phyloP scores from a whole-genome alignment of 1,140 invertebrate species.

The Drosophila cardini region DNA sequence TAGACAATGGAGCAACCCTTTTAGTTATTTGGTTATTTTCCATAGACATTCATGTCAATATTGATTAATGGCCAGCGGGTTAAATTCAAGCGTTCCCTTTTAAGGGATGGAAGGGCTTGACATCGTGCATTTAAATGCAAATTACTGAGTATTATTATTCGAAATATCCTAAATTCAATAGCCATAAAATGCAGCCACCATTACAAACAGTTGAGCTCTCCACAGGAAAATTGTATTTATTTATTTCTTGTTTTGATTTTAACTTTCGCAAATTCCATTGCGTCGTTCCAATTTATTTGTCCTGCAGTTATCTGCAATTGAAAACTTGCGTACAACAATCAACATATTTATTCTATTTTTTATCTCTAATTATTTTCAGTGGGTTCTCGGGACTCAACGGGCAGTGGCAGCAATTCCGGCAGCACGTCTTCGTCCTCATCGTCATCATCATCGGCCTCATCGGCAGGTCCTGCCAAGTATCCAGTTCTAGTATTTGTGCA shows the following conservation, averaged over 20 bases:
- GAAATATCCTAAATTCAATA: conserved; percentile 6
- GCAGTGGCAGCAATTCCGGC: conserved; percentile 24
- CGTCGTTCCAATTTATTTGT: conserved; percentile 47
- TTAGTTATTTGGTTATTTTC: neutral
- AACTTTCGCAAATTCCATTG: conserved; percentile 14
- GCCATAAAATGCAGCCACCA: conserved; percentile 43
- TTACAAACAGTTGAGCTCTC: conserved; percentile 31
- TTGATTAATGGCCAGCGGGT: conserved; percentile 37
- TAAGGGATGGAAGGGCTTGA: conserved; percentile 4
- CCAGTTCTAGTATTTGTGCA: conserved; percentile 98
- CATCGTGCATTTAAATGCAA: conserved; percentile 37
- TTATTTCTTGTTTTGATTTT: conserved; percentile 1
- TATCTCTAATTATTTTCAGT: conserved; percentile 86
- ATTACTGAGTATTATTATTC: conserved; percentile 8
- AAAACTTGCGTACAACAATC: conserved; percentile 45
- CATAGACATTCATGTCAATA: conserved; percentile 33
- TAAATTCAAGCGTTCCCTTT: neutral
- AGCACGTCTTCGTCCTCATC: conserved; percentile 44
- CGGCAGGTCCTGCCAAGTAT: conserved; percentile 86
- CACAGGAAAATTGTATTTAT: conserved; percentile 7
- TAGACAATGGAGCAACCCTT: conserved; percentile 15
- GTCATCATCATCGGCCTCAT: conserved; percentile 46
- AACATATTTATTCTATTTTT: conserved; percentile 17
- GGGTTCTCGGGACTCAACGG: conserved; percentile 87
- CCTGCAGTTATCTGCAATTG: conserved; percentile 44